Conservation (phyloP, 2,113 vertebrate genomes). For the Vidua macroura region DNA sequence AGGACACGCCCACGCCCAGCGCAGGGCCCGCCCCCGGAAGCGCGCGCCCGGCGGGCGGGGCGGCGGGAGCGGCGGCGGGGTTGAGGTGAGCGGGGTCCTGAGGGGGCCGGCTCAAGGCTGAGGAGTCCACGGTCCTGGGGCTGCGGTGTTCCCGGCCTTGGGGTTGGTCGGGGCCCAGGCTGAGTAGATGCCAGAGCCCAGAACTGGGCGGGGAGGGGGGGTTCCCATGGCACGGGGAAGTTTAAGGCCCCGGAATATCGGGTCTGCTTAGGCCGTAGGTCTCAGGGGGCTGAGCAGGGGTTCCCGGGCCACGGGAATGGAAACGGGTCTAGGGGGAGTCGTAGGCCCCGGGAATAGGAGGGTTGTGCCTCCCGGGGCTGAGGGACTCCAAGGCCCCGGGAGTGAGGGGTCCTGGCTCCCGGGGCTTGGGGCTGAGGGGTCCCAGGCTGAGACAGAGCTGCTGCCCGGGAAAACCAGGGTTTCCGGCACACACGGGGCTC, state of each 20-base stretch:
- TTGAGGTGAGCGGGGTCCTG: background rate
- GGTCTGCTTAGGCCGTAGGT: accelerated
- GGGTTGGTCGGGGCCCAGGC: too few relatives aligned
- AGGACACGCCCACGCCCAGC: background rate
- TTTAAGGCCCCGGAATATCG: background rate
- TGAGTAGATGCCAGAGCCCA: background rate
- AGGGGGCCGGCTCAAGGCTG: too few relatives aligned
- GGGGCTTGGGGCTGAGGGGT: too few relatives aligned
- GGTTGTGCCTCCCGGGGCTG: background rate
- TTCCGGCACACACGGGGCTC: background rate
- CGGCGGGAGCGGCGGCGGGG: background rate
- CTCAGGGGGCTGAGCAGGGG: background rate
- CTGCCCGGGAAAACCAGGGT: accelerated
- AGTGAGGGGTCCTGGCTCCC: too few relatives aligned
- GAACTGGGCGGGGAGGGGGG: background rate
- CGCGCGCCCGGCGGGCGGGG: background rate
- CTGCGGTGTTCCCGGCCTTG: background rate
- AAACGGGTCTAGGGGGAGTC: too few relatives aligned
- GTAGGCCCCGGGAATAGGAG: too few relatives aligned
- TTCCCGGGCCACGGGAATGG: too few relatives aligned
- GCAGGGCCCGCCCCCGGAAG: background rate
- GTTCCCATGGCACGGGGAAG: background rate
- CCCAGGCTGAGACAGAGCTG: background rate
- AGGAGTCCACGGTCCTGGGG: accelerated
- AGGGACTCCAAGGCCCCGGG: background rate